Base-by-base conservation (phyloP, 2,113 vertebrate species). In the Xyrauchen texanus region DNA sequence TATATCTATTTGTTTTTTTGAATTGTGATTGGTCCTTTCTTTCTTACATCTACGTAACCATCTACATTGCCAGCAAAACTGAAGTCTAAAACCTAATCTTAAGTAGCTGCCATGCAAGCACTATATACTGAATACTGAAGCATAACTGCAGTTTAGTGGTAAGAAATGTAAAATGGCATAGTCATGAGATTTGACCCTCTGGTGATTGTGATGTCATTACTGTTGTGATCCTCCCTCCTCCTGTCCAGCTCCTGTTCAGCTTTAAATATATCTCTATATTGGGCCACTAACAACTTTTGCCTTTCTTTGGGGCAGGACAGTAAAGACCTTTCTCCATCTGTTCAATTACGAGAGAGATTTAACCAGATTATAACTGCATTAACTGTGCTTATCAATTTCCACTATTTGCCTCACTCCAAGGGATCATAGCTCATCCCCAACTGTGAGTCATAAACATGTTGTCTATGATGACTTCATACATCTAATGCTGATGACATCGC, bases 331-430 rank as follows among this genome's bases (percentile, higher is more conserved):
- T 80, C 88, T 91, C 91, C 91, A 93, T 92, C 91, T 93, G 91
- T 93, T 92, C 91, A 91, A 92, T 92, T 92, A 91, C 82, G 87
- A 86, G 82, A 86, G 84, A 90, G 91, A 91, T 91, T 84, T 92
- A 91, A 80, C 84, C 84, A 87, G 91, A 91, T 92, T 91, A 92
- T 90, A 88, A 90, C 86, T 91, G 89, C 88, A 90, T 91, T 91
- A 90, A 85, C 81, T 64, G 86, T 53, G 85, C 87, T 87, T 90
- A 88, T 88, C 85, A 62, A 86, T 92, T 82, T 78, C 83, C 78
- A 73, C 84, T 86, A 81, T 81, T 82, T 21, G 65, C 68, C 66
- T 42, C 79, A 84, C 85, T 85, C 83, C 76, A 82, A 55, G 88
- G 87, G 85, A 78, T 78, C 46, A 79, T 75, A 5, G 68, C 84